Percentiles rank a stretch among this genome's conserved stretches.
Evolutionary conservation across 2,888 invertebrate genomes (phyloP).

Genomic region (Rotaria socialis): DNA sequence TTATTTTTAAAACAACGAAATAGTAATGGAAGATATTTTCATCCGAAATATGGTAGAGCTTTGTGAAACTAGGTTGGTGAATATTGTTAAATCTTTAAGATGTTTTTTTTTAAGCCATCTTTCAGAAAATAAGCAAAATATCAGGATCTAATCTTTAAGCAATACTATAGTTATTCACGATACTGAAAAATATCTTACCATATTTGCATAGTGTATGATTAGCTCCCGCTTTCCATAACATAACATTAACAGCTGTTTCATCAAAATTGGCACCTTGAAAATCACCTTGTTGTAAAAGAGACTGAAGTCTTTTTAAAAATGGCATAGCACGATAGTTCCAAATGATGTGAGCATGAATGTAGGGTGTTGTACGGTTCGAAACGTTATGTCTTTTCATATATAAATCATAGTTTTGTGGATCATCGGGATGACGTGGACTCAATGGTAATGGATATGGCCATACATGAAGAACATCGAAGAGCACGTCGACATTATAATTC

Average conservation of each 20-base stretch:
- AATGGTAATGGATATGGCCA: constrained; percentile 3
- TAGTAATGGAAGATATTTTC: no score
- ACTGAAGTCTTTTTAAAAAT: not conserved
- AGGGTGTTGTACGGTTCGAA: not conserved
- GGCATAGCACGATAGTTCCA: not conserved
- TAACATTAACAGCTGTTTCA: constrained; percentile 23
- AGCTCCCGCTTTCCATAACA: not conserved
- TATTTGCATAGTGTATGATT: constrained; percentile 25
- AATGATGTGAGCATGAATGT: not conserved
- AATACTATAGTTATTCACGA: no score
- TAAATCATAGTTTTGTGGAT: not conserved
- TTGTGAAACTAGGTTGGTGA: no score
- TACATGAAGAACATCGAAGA: constrained; percentile 3
- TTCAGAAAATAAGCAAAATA: no score
- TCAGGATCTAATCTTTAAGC: no score
- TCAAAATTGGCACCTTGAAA: not conserved
- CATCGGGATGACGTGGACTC: not conserved
- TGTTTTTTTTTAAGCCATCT: no score
- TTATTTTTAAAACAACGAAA: no score
- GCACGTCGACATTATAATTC: constrained; percentile 25
- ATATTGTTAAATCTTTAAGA: no score
- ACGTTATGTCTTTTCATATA: not conserved
- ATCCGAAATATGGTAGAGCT: no score
- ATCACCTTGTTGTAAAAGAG: not conserved
- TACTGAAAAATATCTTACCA: not conserved